Conservation (phyloP, 2,888 invertebrate genomes). For the Orchesellides sinensis region DNA sequence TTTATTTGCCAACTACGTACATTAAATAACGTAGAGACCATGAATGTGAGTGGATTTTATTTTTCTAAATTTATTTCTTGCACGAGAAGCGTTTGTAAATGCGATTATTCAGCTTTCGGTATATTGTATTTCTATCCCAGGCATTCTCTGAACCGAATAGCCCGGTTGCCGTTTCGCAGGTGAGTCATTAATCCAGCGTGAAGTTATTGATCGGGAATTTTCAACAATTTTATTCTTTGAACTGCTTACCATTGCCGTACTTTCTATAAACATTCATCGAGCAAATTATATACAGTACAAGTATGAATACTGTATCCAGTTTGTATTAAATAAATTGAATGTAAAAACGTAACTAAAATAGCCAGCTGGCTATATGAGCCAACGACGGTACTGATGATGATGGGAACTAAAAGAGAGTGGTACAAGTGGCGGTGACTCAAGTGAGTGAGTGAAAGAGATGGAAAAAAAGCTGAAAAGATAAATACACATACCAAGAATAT, state of each 20-base stretch:
- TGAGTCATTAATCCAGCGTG: slow-evolving; percentile 55
- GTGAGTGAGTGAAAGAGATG: slow-evolving; percentile 53
- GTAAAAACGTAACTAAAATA: not conserved
- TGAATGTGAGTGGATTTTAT: slow-evolving; percentile 2
- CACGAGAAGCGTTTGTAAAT: slow-evolving; percentile 27
- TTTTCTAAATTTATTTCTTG: slow-evolving; percentile 1
- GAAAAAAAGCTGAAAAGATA: slow-evolving; percentile 34
- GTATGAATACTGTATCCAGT: too few species aligned
- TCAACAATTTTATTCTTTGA: not conserved
- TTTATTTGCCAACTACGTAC: not conserved
- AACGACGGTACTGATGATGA: slow-evolving; percentile 26
- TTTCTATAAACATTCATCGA: too few species aligned
- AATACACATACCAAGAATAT: slow-evolving; percentile 33
- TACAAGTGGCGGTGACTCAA: slow-evolving; percentile 55
- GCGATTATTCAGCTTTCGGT: too few species aligned
- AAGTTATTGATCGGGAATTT: slow-evolving; percentile 41
- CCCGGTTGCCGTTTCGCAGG: slow-evolving; percentile 48
- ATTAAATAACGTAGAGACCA: not conserved
- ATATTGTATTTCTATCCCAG: not conserved
- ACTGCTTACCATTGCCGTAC: not conserved
- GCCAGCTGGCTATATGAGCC: slow-evolving; percentile 35
- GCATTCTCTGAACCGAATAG: not conserved
- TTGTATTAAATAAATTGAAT: not conserved
- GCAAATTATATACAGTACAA: too few species aligned
- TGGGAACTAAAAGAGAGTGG: slow-evolving; percentile 54